Conservation (phyloP, 2,113 vertebrate genomes). For the Atrichornis clamosus region DNA sequence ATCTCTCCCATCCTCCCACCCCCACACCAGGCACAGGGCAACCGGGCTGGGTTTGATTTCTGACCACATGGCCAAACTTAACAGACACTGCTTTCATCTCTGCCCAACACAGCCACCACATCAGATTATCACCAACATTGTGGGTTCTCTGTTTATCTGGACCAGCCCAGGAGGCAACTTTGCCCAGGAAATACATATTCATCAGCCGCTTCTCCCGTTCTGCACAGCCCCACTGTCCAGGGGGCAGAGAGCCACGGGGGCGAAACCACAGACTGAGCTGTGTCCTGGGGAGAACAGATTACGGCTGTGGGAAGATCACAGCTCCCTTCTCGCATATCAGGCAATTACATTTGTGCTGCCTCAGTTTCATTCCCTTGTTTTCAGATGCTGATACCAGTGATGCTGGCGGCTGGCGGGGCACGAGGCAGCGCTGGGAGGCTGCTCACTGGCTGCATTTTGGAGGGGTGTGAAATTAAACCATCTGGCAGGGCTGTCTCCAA, state of each 20-base stretch:
- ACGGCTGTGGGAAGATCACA: background rate
- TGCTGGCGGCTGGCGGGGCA: background rate
- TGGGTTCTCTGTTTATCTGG: background rate
- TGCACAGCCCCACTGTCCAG: accelerated
- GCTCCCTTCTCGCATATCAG: accelerated
- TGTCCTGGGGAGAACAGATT: background rate
- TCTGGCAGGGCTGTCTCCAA: background rate
- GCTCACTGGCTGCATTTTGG: background rate
- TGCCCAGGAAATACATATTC: background rate
- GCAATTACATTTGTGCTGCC: background rate
- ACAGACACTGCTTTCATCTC: accelerated
- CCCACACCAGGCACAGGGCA: accelerated
- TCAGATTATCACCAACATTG: accelerated
- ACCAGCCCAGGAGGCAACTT: background rate
- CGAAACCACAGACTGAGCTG: accelerated
- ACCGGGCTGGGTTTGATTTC: background rate
- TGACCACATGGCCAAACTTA: background rate
- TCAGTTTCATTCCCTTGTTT: background rate
- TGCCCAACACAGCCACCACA: too few species aligned
- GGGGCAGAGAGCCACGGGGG: background rate
- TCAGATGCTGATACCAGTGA: background rate
- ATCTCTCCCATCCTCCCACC: background rate
- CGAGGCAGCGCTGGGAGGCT: background rate
- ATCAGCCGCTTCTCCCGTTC: accelerated
- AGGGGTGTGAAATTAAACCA: background rate